These are phyloP conservation scores for Schrankia costaestrigalis DNA, from an alignment of 2,888 invertebrate species.

Conservation along the genomic window DNA sequence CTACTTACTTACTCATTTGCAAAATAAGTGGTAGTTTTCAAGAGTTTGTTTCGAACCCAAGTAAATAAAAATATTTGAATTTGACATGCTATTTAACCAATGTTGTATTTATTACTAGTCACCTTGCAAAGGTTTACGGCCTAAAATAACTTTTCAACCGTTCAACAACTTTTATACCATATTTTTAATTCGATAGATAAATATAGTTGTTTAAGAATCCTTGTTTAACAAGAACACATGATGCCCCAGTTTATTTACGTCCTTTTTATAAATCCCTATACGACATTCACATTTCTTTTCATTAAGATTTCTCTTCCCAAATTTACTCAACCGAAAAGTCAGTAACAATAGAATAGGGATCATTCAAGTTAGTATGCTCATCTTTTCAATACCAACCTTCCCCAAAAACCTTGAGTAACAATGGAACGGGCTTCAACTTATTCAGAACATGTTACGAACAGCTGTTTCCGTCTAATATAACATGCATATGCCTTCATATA, in stretches of 20 bases:
- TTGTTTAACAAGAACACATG: too few species aligned
- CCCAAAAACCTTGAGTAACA: slow-evolving; percentile 28
- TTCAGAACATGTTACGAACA: slow-evolving; percentile 29
- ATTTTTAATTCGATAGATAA: too few species aligned
- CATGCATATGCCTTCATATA: slow-evolving; percentile 17
- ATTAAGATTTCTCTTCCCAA: slow-evolving; percentile 19
- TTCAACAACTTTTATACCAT: too few species aligned
- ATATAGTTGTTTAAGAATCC: too few species aligned
- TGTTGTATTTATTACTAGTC: too few species aligned
- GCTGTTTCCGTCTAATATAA: slow-evolving; percentile 26
- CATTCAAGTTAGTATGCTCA: slow-evolving; percentile 22
- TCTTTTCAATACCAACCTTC: slow-evolving; percentile 30
- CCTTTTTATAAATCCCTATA: slow-evolving; percentile 12
- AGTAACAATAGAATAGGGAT: slow-evolving; percentile 21
- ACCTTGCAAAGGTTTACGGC: too few species aligned
- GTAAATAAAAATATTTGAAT: too few species aligned
- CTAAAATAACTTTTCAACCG: too few species aligned
- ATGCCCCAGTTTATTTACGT: not conserved
- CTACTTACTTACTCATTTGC: too few species aligned
- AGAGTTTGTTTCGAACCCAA: too few species aligned
- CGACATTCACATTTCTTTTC: slow-evolving; percentile 22
- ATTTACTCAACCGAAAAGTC: slow-evolving; percentile 27
- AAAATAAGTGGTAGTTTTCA: too few species aligned
- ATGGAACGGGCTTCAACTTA: slow-evolving; percentile 21
- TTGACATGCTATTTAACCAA: too few species aligned